Conservation (phyloP, 2,113 vertebrate species). For the Geothlypis trichas region DNA sequence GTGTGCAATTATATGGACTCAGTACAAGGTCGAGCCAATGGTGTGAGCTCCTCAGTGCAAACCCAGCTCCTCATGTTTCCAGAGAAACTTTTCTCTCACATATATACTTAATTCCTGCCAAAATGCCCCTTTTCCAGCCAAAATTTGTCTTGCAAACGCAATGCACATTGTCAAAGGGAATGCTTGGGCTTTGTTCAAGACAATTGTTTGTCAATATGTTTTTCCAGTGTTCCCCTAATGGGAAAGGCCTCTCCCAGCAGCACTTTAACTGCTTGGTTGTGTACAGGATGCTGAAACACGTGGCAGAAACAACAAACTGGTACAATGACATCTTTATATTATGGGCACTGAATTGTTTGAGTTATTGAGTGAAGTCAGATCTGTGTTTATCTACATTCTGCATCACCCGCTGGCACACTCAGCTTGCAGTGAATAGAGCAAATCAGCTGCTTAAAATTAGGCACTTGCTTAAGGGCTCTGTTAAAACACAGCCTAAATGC, state of each 20-base stretch:
- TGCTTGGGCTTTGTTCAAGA: neutral
- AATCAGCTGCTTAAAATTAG: neutral
- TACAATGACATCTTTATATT: neutral
- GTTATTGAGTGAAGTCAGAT: neutral
- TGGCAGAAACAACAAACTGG: neutral
- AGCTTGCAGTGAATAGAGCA: neutral
- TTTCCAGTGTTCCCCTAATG: neutral
- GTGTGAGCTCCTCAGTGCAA: neutral
- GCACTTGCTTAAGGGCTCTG: neutral
- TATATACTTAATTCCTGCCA: neutral
- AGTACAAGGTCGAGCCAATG: neutral
- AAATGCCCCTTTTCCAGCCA: neutral
- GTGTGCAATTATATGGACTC: neutral
- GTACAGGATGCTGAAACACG: neutral
- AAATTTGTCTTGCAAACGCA: neutral
- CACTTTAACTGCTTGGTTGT: neutral
- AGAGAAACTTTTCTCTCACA: neutral
- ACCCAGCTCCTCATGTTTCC: neutral
- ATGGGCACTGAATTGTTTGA: neutral
- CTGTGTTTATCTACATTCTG: neutral
- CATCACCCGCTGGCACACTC: neutral
- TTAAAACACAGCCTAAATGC: neutral
- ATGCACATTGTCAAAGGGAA: neutral
- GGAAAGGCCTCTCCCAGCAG: neutral
- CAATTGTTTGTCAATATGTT: neutral